Evolutionary conservation across 2,888 invertebrate species (phyloP).

Genomic region (Drosophila basisetae): DNA sequence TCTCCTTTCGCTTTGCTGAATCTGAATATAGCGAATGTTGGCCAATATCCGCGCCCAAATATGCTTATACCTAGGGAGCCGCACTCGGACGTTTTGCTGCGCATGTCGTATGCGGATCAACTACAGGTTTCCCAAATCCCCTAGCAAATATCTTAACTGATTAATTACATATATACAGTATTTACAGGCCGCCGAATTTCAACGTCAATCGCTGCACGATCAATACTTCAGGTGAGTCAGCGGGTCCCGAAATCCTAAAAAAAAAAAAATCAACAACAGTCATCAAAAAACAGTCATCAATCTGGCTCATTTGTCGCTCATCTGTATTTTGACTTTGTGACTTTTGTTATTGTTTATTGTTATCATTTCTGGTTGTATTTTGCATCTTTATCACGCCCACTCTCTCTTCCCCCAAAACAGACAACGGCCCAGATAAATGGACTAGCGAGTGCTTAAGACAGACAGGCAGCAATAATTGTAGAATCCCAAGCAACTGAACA

Average conservation of each 20-base stretch:
- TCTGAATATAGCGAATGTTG: conserved; percentile 84
- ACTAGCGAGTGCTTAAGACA: conserved; percentile 62
- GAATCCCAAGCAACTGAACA: conserved; percentile 79
- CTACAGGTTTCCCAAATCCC: conserved; percentile 85
- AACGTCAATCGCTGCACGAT: conserved; percentile 85
- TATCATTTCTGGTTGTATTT: conserved; percentile 62
- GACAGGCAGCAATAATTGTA: conserved; percentile 55
- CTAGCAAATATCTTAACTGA: conserved; percentile 76
- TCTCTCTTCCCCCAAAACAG: conserved; percentile 72
- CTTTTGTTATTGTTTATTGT: conserved; percentile 50
- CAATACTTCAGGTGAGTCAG: conserved; percentile 85
- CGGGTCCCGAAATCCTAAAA: neutral
- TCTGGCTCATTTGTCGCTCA: conserved; percentile 49
- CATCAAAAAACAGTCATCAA: conserved; percentile 43
- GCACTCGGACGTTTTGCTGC: conserved; percentile 85
- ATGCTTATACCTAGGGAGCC: conserved; percentile 86
- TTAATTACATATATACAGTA: conserved; percentile 85
- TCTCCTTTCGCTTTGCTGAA: conserved; percentile 1
- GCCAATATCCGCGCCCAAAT: conserved; percentile 86
- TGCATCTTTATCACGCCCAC: conserved; percentile 64
- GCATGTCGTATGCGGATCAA: conserved; percentile 86
- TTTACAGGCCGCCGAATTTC: conserved; percentile 86
- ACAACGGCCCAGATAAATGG: conserved; percentile 85
- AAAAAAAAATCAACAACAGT: conserved; percentile 9
- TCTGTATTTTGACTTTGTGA: conserved; percentile 56